Conservation (phyloP, 1,140 invertebrate species). For the Geopemphigus sp. region DNA sequence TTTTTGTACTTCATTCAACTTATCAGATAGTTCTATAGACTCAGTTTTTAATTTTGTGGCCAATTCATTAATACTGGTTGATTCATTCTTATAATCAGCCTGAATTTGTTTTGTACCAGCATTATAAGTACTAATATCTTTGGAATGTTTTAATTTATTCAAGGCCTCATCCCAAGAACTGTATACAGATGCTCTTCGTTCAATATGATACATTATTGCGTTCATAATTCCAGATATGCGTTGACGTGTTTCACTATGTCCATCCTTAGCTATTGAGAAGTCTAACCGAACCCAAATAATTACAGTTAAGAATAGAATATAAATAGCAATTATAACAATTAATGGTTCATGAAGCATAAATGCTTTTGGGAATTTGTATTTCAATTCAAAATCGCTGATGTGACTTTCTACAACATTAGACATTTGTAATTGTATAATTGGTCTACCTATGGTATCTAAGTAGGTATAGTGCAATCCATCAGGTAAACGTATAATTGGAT, state of each 20-base stretch:
- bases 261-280: slow-evolving; percentile 76
- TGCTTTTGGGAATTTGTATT: slow-evolving; percentile 81
- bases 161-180: slow-evolving; percentile 66
- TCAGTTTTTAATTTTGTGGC: slow-evolving; percentile 65
- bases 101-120: slow-evolving; percentile 64
- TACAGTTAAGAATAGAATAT: slow-evolving; percentile 84
- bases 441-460: slow-evolving; percentile 89
- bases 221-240: slow-evolving; percentile 60
- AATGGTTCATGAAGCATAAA: slow-evolving; percentile 90
- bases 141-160: slow-evolving; percentile 64
- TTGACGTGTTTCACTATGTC: slow-evolving; percentile 62
- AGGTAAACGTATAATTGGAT: slow-evolving; percentile 69
- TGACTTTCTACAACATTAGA: slow-evolving; percentile 93
- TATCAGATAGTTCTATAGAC: slow-evolving; percentile 64
- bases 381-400: slow-evolving; percentile 69
- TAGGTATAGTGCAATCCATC: slow-evolving; percentile 88
- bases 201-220: slow-evolving; percentile 63
- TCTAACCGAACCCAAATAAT: slow-evolving; percentile 94
- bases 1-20: slow-evolving; percentile 66
- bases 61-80: slow-evolving; percentile 61
- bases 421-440: slow-evolving; percentile 82
- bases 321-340: slow-evolving; percentile 82
- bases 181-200: slow-evolving; percentile 64
- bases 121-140: slow-evolving; percentile 63
- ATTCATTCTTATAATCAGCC: slow-evolving; percentile 65